Evolutionary conservation across 2,888 invertebrate genomes (phyloP).

Genomic region (Caenorhabditis panamensis): DNA sequence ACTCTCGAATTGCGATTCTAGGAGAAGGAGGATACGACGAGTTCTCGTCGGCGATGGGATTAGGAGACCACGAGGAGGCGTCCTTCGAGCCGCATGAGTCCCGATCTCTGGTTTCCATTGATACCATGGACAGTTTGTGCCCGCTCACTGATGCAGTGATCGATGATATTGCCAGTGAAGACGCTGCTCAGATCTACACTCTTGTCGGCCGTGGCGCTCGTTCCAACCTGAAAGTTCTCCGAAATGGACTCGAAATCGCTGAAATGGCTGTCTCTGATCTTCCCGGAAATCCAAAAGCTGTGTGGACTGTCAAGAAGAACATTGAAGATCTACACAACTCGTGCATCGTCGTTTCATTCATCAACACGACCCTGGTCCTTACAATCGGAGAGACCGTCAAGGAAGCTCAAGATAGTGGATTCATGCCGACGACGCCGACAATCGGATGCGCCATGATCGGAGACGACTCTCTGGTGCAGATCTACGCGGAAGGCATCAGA

Average conservation of each 20-base stretch:
- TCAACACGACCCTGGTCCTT: slow-evolving; percentile 96
- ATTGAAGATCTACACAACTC: slow-evolving; percentile 98
- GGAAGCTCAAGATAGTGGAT: slow-evolving; percentile 99
- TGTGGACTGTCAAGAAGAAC: slow-evolving; percentile 97
- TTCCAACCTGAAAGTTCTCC: slow-evolving; percentile 89
- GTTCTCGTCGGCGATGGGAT: slow-evolving; percentile 89
- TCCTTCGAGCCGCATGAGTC: slow-evolving; percentile 96
- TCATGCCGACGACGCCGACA: slow-evolving; percentile 97
- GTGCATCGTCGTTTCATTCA: slow-evolving; percentile 99
- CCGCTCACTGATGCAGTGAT: slow-evolving; percentile 78
- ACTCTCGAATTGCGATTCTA: slow-evolving; percentile 96
- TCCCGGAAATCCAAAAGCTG: slow-evolving; percentile 99
- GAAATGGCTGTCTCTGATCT: slow-evolving; percentile 99
- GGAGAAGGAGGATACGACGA: slow-evolving; percentile 99
- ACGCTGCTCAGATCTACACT: slow-evolving; percentile 97
- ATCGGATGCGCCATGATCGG: slow-evolving; percentile 97
- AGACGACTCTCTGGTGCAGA: slow-evolving; percentile 94
- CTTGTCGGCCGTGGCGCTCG: slow-evolving; percentile 96
- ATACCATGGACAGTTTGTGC: slow-evolving; percentile 83
- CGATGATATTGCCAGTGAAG: slow-evolving; percentile 90
- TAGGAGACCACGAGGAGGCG: slow-evolving; percentile 98
- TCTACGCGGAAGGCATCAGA: slow-evolving; percentile 98
- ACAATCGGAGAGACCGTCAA: slow-evolving; percentile 99
- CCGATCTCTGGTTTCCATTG: slow-evolving; percentile 95
- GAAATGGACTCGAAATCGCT: slow-evolving; percentile 96